Conservation (phyloP, 2,888 invertebrate genomes). For the Bruchidius siliquastri region DNA sequence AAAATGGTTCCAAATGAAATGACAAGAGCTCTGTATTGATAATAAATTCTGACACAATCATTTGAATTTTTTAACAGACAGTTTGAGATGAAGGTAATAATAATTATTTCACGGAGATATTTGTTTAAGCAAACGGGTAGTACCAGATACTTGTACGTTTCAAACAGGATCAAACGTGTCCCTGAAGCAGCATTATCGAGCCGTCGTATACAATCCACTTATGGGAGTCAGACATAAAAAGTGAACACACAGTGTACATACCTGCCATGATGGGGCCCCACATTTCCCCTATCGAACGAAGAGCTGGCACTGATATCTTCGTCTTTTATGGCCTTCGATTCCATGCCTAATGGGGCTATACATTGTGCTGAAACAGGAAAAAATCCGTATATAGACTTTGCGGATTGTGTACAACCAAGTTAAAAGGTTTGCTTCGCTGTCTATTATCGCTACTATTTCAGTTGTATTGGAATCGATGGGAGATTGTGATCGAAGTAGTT, state of each 20-base stretch:
- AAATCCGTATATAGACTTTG: background rate
- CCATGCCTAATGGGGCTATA: slow-evolving; percentile 79
- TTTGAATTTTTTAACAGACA: too few relatives aligned
- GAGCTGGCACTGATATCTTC: slow-evolving; percentile 79
- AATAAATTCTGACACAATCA: too few relatives aligned
- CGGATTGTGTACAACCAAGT: background rate
- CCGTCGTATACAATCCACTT: background rate
- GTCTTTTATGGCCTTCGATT: slow-evolving; percentile 75
- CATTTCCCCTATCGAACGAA: slow-evolving; percentile 77
- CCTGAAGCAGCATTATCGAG: background rate
- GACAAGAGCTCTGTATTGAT: too few relatives aligned
- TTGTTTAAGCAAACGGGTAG: too few relatives aligned
- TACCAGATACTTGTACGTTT: too few relatives aligned
- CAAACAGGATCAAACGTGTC: background rate
- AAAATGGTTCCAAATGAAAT: too few relatives aligned
- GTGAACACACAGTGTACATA: slow-evolving; percentile 38
- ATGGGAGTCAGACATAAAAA: background rate
- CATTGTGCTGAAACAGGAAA: slow-evolving; percentile 67
- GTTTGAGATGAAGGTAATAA: too few relatives aligned
- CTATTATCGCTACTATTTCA: background rate
- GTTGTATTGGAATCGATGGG: background rate
- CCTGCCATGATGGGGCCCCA: slow-evolving; percentile 84
- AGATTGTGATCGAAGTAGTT: background rate
- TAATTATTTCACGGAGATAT: too few relatives aligned
- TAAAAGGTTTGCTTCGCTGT: background rate